phyloP scores from a whole-genome alignment of 2,797 vertebrate genomes.

The Kryptolebias ocellatus region DNA sequence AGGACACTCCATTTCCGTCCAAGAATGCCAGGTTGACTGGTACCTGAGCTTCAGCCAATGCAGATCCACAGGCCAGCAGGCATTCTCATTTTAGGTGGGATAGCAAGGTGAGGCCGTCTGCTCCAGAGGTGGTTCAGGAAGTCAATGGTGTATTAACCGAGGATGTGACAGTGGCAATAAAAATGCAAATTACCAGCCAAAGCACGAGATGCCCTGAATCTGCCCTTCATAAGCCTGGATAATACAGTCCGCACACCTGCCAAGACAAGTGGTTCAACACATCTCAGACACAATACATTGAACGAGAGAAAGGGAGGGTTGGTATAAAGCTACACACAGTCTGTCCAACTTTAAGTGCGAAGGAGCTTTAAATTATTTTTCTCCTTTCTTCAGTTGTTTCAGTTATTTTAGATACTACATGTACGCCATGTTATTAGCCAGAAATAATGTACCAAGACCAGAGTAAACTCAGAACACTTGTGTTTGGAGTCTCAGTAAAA shows the following conservation, averaged over 20 bases:
- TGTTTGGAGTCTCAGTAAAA: not conserved
- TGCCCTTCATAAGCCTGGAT: conserved; percentile 79
- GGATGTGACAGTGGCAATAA: conserved; percentile 83
- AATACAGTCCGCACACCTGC: conserved; percentile 81
- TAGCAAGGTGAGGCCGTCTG: conserved; percentile 69
- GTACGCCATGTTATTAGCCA: too few relatives aligned
- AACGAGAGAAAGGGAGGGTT: conserved; percentile 30
- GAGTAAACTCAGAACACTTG: not conserved
- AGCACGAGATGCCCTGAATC: conserved; percentile 70
- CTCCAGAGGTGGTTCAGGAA: conserved; percentile 72
- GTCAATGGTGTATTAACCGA: conserved; percentile 82
- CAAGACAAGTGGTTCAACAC: conserved; percentile 70
- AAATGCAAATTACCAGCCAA: conserved; percentile 86
- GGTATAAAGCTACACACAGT: conserved; percentile 10
- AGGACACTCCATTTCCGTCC: conserved; percentile 83
- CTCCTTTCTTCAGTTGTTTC: too few relatives aligned
- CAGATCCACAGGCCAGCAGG: conserved; percentile 45
- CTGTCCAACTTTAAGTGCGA: conserved; percentile 15
- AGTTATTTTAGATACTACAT: too few relatives aligned
- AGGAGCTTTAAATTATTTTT: conserved; percentile 4
- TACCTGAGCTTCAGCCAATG: conserved; percentile 62
- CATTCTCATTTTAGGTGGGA: conserved; percentile 74
- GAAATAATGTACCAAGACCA: not conserved
- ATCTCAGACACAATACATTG: conserved; percentile 61
- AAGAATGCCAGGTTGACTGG: conserved; percentile 81